Percentiles rank a stretch among this genome's conserved stretches.
These are phyloP conservation scores for Aurelia sp. DNA, from an alignment of 30 jellyfish, hydroid and myxozoan genomes.

Conservation along the genomic window DNA sequence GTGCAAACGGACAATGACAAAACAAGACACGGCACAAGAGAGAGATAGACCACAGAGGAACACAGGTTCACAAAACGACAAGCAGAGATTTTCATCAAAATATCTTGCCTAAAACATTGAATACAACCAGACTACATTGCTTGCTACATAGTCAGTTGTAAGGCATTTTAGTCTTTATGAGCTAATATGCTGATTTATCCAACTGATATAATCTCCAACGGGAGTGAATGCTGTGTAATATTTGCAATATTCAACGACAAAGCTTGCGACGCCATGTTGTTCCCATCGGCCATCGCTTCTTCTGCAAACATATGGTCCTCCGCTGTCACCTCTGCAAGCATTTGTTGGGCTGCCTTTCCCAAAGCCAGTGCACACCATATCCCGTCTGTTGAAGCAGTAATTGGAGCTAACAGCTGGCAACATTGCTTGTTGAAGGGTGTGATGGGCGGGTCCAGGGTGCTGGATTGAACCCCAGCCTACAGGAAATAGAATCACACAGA, in stretches of 20 bases:
- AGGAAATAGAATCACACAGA: too few species aligned
- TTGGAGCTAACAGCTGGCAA: conserved; percentile 62
- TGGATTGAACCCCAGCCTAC: conserved; percentile 88
- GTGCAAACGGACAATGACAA: too few species aligned
- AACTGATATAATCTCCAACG: conserved; percentile 59
- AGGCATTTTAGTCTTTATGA: neutral
- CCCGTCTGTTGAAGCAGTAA: conserved; percentile 61
- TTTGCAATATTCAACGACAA: conserved; percentile 78
- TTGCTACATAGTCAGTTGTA: too few species aligned
- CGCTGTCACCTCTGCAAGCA: conserved; percentile 91
- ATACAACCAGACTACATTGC: too few species aligned
- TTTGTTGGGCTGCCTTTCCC: conserved; percentile 63
- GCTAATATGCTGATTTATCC: conserved; percentile 61
- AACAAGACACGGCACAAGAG: too few species aligned
- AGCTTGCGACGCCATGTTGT: conserved; percentile 91
- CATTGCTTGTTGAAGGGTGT: conserved; percentile 80
- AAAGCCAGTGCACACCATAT: conserved; percentile 81
- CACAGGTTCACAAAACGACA: too few species aligned
- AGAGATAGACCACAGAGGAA: too few species aligned
- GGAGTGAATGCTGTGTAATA: conserved; percentile 80
- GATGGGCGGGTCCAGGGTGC: conserved; percentile 78
- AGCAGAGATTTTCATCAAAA: too few species aligned
- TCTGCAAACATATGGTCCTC: conserved; percentile 91
- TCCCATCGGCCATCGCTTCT: conserved; percentile 77
- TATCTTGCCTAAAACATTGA: too few species aligned